Base-by-base conservation (phyloP, 1,140 invertebrate genomes). In the Acarapis woodi region DNA sequence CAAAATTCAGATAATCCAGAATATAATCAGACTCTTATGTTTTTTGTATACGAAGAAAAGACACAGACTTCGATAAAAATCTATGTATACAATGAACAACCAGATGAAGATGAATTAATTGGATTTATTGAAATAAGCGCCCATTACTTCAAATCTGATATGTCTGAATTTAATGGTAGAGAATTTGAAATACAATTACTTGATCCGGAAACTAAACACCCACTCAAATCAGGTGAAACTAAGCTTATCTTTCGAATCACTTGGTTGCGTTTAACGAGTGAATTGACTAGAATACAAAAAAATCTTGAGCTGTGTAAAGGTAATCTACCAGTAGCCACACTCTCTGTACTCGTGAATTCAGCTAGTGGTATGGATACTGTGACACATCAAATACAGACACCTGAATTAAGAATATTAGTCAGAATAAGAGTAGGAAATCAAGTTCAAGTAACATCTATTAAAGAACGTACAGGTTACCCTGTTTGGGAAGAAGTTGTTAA, bases 391-490 rank as follows among this genome's bases (percentile, higher is more conserved):
- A 19, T 35, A 5, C 4, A 19, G 14, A 35, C n/a, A 16, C 33
- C 33, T 21, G 33, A 35, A 19, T 22, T 35, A 12, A 18, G 33
- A 20, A 10, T 19, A 6, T 19, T 35, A 19, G 33, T 35, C 5
- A 18, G 19, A 19, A 22, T 35, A 8, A 20, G 16, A 16, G 33
- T 35, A 8, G 33, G 33, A 35, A 35, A 35, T 35, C 33, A 35
- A 19, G 19, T 35, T 3, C 8, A 19, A 8, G 14, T 35, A 5
- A 35, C 33, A 22, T 18, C 16, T 12, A 19, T 16, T 6, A 35
- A 35, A 35, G 8, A 19, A 14, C 4, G 33, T 5, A 35, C 33
- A 19, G 33, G 33, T 20, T 35, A 21, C 18, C 33, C 33, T 8
- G 20, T 35, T 19, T 35, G 33, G 33, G 33, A 35, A 21, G 9